Evolutionary conservation across 1,140 invertebrate genomes (phyloP).

Genomic region (Solen grandis): DNA sequence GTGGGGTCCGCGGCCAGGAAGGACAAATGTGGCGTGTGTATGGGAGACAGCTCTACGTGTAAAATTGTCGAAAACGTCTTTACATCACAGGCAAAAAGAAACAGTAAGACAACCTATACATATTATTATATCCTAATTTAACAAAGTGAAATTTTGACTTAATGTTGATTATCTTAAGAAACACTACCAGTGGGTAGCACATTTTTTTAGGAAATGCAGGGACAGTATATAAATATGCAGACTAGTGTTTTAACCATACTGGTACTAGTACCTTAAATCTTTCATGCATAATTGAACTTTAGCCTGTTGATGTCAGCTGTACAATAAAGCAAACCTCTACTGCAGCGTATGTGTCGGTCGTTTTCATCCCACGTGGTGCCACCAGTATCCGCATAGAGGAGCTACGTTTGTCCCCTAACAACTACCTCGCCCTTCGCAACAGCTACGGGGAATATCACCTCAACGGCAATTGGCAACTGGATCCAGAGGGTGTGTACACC

Average conservation of each 20-base stretch:
- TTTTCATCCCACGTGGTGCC: conserved; percentile 62
- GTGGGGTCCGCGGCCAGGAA: conserved; percentile 88
- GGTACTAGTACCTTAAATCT: no score
- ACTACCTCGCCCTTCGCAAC: conserved; percentile 64
- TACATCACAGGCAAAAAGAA: conserved; percentile 49
- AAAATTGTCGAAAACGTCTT: conserved; percentile 62
- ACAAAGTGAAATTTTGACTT: no score
- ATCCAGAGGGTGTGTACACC: conserved; percentile 62
- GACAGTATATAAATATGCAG: no score
- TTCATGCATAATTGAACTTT: no score
- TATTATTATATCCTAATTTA: no score
- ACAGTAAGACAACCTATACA: conserved; percentile 55
- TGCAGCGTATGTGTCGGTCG: conserved; percentile 63
- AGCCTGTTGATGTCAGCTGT: no score
- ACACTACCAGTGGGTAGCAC: no score
- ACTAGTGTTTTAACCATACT: no score
- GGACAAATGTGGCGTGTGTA: conserved; percentile 93
- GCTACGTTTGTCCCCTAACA: conserved; percentile 44
- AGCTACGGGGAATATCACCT: conserved; percentile 70
- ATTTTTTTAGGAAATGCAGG: no score
- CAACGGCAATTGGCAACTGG: conserved; percentile 70
- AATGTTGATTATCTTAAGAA: no score
- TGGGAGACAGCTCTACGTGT: conserved; percentile 91
- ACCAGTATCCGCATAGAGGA: conserved; percentile 57
- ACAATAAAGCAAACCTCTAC: no score